Evolutionary conservation across 2,888 invertebrate species (phyloP).

Genomic region (Belgica antarctica): DNA sequence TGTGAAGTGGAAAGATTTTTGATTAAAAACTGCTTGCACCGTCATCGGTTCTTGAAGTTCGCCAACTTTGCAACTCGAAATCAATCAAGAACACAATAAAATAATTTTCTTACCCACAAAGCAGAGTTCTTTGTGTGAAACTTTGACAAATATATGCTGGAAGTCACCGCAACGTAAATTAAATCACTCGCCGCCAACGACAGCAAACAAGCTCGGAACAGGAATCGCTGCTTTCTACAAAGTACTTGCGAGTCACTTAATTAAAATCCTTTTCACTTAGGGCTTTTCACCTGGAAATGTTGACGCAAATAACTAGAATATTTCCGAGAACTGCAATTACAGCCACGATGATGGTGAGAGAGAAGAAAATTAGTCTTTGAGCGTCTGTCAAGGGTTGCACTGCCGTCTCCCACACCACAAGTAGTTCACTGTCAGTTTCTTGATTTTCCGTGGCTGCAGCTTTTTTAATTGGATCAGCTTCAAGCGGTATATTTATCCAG

Average conservation of each 20-base stretch:
- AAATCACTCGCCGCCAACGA: constrained; percentile 58
- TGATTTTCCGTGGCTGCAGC: neutral
- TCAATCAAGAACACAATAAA: no score
- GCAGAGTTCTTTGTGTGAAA: neutral
- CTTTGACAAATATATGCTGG: constrained; percentile 46
- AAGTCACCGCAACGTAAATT: constrained; percentile 23
- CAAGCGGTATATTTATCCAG: constrained; percentile 6
- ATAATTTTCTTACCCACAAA: constrained; percentile 35
- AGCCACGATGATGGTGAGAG: constrained; percentile 11
- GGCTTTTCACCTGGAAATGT: constrained; percentile 17
- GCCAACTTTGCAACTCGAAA: no score
- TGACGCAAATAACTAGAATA: constrained; percentile 29
- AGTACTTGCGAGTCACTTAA: neutral
- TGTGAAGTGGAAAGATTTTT: neutral
- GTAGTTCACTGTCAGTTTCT: constrained; percentile 3
- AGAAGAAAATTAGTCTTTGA: constrained; percentile 25
- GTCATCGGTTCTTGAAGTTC: constrained; percentile 21
- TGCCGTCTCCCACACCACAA: constrained; percentile 29
- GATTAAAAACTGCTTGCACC: no score
- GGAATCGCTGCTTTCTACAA: constrained; percentile 56
- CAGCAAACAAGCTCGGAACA: constrained; percentile 58
- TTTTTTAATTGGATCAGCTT: neutral
- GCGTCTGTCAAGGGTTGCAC: constrained; percentile 1
- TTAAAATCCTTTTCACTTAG: constrained; percentile 3
- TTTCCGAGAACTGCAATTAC: constrained; percentile 24